These are phyloP conservation scores for Percopsis transmontana DNA, from an alignment of 2,113 vertebrate species.

Conservation along the genomic window DNA sequence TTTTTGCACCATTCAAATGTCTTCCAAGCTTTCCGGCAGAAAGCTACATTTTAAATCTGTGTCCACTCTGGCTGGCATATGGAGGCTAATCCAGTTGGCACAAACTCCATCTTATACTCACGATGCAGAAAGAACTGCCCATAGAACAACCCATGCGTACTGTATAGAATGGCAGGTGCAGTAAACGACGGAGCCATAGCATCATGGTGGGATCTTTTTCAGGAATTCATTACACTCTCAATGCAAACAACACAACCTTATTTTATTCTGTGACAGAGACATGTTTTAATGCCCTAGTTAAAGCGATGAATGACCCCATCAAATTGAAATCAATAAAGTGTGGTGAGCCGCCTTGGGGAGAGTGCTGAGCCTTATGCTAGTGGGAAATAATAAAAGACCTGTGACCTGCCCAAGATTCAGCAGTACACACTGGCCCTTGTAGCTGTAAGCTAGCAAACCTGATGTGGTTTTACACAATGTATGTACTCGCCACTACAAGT, in stretches of 20 bases:
- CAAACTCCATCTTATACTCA: background rate
- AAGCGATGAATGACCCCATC: slow-evolving; percentile 64
- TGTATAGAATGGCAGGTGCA: background rate
- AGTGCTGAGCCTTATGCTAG: slow-evolving; percentile 57
- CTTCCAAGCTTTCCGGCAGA: background rate
- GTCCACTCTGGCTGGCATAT: background rate
- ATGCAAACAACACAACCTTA: slow-evolving; percentile 19
- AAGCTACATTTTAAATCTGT: background rate
- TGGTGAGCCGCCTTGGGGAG: slow-evolving; percentile 36
- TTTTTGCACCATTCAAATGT: too few relatives aligned
- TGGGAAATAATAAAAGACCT: slow-evolving; percentile 50
- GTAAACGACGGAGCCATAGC: background rate
- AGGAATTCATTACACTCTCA: background rate
- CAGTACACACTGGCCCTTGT: slow-evolving; percentile 39
- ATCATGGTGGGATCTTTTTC: background rate
- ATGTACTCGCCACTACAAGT: slow-evolving; percentile 24
- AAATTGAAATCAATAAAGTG: slow-evolving; percentile 70
- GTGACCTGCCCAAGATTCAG: slow-evolving; percentile 31
- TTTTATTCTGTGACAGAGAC: slow-evolving; percentile 50
- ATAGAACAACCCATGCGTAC: background rate
- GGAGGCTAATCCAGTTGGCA: background rate
- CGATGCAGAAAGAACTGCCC: background rate
- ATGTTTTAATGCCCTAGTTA: slow-evolving; percentile 67
- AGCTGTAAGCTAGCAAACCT: slow-evolving; percentile 36
- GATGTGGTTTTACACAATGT: slow-evolving; percentile 29